Percentiles rank a stretch among this genome's conserved stretches.
phyloP scores from a whole-genome alignment of 2,888 invertebrate genomes.

The Fragum sueziense region DNA sequence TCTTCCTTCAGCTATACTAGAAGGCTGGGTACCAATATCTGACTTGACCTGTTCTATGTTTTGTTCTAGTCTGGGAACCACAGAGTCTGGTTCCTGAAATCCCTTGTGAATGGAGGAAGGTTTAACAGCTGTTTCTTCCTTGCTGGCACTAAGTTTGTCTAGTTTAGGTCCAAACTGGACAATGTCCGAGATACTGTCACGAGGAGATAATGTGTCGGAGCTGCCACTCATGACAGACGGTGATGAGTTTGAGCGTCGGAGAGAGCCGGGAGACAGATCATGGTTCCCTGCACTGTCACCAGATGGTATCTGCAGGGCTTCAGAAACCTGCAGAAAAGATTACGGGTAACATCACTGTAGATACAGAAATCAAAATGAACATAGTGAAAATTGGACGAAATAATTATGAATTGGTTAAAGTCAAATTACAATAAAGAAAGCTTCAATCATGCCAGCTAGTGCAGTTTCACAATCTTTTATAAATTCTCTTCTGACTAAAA shows the following conservation, averaged over 20 bases:
- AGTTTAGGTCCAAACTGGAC: constrained; percentile 50
- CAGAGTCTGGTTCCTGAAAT: background rate
- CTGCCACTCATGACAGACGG: constrained; percentile 71
- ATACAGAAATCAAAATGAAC: too few relatives aligned
- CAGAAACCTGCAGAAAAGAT: constrained; percentile 35
- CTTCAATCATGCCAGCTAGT: too few relatives aligned
- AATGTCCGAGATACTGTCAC: constrained; percentile 62
- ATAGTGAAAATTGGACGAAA: too few relatives aligned
- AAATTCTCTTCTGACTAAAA: too few relatives aligned
- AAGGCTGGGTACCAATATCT: background rate
- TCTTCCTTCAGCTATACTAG: background rate
- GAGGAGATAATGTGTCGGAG: constrained; percentile 59
- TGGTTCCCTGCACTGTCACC: constrained; percentile 52
- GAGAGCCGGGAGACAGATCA: constrained; percentile 43
- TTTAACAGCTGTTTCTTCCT: background rate
- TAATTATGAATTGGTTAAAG: too few relatives aligned
- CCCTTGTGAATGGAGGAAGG: background rate
- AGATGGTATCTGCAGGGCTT: constrained; percentile 51
- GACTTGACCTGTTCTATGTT: background rate
- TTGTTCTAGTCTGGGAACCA: background rate
- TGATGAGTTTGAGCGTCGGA: constrained; percentile 67
- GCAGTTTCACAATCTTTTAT: too few relatives aligned
- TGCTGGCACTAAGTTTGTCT: background rate
- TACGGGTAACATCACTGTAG: too few relatives aligned
- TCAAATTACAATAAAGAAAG: too few relatives aligned